Conservation (phyloP, 2,113 vertebrate genomes). For the Hirundichthys speculiger region DNA sequence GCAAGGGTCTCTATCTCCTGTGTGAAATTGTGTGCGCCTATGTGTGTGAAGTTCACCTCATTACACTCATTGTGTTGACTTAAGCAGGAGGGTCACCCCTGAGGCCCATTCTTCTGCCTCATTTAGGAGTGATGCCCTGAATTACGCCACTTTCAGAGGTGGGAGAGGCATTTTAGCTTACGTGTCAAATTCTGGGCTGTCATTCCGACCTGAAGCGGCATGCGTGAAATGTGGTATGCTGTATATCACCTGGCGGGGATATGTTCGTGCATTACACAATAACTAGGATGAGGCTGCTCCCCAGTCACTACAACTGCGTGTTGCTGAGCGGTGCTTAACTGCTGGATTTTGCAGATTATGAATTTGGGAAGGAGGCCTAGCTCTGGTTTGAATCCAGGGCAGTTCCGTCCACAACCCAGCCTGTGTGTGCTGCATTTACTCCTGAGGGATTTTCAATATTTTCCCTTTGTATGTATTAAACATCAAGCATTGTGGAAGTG, state of each 20-base stretch:
- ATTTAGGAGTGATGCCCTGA: conserved; percentile 64
- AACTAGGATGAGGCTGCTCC: background rate
- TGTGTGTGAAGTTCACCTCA: conserved; percentile 63
- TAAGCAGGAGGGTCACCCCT: conserved; percentile 66
- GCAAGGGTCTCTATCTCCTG: conserved; percentile 49
- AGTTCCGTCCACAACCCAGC: conserved; percentile 47
- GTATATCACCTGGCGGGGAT: conserved; percentile 9
- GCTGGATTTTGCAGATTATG: conserved; percentile 25
- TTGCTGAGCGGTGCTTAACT: conserved; percentile 42
- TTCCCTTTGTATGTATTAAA: conserved; percentile 66
- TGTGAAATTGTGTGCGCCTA: conserved; percentile 21
- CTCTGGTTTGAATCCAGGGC: conserved; percentile 41
- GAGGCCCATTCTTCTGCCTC: conserved; percentile 52
- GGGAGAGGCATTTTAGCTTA: conserved; percentile 26
- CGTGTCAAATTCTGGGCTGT: background rate
- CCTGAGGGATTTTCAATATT: conserved; percentile 47
- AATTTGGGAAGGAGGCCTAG: conserved; percentile 35
- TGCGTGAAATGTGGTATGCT: background rate
- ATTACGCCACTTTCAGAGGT: conserved; percentile 35
- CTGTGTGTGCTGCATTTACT: conserved; percentile 40
- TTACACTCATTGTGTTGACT: conserved; percentile 75
- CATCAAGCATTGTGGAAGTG: conserved; percentile 57
- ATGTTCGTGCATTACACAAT: background rate
- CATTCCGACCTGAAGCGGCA: conserved; percentile 8
- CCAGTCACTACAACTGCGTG: conserved; percentile 26